Evolutionary conservation across 2,888 invertebrate genomes (phyloP).

Genomic region (Volucella inanis): DNA sequence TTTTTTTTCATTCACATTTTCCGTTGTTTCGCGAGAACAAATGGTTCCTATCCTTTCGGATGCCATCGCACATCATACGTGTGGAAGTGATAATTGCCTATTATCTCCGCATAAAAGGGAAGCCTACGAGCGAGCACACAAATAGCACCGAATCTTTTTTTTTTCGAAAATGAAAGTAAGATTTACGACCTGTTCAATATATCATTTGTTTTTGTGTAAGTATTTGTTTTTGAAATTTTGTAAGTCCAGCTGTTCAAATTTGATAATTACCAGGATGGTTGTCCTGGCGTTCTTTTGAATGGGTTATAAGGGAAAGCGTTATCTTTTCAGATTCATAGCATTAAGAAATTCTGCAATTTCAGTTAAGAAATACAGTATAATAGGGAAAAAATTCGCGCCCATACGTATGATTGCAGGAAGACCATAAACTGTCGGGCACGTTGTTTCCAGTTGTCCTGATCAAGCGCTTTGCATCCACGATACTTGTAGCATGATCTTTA

Average conservation of each 20-base stretch:
- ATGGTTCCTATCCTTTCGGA: conserved; percentile 67
- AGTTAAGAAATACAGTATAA: too few relatives aligned
- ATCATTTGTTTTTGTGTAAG: conserved; percentile 11
- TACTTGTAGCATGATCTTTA: too few relatives aligned
- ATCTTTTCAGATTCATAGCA: too few relatives aligned
- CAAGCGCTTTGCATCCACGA: too few relatives aligned
- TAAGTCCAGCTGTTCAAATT: conserved; percentile 12
- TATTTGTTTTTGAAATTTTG: neutral
- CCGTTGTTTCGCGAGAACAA: conserved; percentile 56
- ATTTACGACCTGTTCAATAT: neutral
- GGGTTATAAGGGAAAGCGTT: too few relatives aligned
- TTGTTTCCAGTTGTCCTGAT: too few relatives aligned
- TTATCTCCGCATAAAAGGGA: conserved; percentile 47
- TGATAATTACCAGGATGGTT: conserved; percentile 18
- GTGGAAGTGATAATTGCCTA: conserved; percentile 66
- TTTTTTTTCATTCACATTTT: conserved; percentile 5
- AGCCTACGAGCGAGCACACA: neutral
- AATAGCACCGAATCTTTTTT: neutral
- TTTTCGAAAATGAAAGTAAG: conserved; percentile 33
- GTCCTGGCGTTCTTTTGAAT: neutral
- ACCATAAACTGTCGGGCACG: too few relatives aligned
- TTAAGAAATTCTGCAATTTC: too few relatives aligned
- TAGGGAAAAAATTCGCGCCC: too few relatives aligned
- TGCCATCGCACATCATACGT: conserved; percentile 58
- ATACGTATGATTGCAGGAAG: too few relatives aligned